A percentile compares a stretch with the other conserved stretches of the same genome.
Evolutionary conservation across 2,888 invertebrate genomes (phyloP).

Genomic region (Scelioninae gen. 2): DNA sequence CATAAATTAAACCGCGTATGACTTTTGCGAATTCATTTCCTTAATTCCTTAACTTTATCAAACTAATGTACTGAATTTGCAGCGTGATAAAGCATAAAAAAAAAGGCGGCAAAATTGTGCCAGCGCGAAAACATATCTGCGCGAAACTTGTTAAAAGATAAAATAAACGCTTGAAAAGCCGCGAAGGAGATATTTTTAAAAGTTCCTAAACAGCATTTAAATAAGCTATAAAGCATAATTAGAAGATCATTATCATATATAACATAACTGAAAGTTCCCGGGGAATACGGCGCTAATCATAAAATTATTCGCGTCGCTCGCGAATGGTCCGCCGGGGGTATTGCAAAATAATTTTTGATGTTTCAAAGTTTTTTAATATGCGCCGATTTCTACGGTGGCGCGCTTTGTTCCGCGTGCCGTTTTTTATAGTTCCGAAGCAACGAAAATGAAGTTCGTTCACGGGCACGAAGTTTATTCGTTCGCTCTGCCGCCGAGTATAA

Average conservation of each 20-base stretch:
- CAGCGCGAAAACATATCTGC: constrained; percentile 44
- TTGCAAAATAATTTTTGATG: constrained; percentile 36
- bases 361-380: constrained; percentile 52
- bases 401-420: constrained; percentile 14
- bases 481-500: constrained; percentile 30
- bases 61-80: constrained; percentile 51
- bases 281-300: constrained; percentile 34
- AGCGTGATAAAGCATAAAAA: constrained; percentile 48
- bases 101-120: constrained; percentile 37
- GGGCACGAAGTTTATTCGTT: constrained; percentile 32
- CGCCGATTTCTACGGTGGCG: constrained; percentile 33
- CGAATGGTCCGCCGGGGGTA: not conserved
- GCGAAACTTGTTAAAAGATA: constrained; percentile 51
- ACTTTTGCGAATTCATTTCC: constrained; percentile 49
- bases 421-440: constrained; percentile 29
- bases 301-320: constrained; percentile 48
- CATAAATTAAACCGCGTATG: constrained; percentile 41
- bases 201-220: constrained; percentile 56
- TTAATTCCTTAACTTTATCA: constrained; percentile 45
- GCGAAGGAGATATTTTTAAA: constrained; percentile 39
- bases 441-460: constrained; percentile 46
- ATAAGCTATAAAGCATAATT: constrained; percentile 58
- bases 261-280: constrained; percentile 39
- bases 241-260: constrained; percentile 55
- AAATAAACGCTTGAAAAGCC: constrained; percentile 36